Percentiles rank a stretch among this genome's conserved stretches.
These are phyloP conservation scores for Carlito syrichta DNA, from an alignment of 2,113 vertebrate genomes.

Conservation along the genomic window DNA sequence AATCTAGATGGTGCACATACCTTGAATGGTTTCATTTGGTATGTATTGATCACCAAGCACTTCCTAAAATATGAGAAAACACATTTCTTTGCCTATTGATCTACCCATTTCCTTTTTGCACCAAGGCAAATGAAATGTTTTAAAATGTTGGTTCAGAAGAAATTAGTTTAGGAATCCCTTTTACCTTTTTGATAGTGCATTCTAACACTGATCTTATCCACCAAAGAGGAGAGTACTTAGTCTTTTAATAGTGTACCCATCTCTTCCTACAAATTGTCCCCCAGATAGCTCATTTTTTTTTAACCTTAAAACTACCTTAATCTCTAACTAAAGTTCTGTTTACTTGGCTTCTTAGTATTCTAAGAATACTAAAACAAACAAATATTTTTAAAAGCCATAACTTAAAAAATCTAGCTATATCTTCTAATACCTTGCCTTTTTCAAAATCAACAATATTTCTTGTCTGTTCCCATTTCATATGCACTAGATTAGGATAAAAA, in stretches of 20 bases:
- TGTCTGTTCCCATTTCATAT: background rate
- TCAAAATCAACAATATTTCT: background rate
- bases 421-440: background rate
- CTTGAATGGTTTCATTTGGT: accelerated
- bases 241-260: background rate
- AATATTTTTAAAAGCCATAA: background rate
- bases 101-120: background rate
- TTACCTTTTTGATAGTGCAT: background rate
- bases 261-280: background rate
- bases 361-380: background rate
- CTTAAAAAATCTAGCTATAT: background rate
- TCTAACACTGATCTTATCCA: background rate
- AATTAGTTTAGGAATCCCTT: background rate
- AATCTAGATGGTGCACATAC: accelerated
- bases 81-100: background rate
- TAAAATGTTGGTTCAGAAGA: background rate
- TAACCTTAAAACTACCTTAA: background rate
- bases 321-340: background rate
- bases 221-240: background rate
- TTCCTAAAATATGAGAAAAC: background rate
- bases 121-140: background rate
- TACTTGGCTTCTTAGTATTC: background rate
- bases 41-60: too few relatives aligned
- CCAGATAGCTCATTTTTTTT: background rate
- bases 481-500: background rate